phyloP scores from a whole-genome alignment of 2,113 vertebrate species.

The Dasyurus viverrinus region DNA sequence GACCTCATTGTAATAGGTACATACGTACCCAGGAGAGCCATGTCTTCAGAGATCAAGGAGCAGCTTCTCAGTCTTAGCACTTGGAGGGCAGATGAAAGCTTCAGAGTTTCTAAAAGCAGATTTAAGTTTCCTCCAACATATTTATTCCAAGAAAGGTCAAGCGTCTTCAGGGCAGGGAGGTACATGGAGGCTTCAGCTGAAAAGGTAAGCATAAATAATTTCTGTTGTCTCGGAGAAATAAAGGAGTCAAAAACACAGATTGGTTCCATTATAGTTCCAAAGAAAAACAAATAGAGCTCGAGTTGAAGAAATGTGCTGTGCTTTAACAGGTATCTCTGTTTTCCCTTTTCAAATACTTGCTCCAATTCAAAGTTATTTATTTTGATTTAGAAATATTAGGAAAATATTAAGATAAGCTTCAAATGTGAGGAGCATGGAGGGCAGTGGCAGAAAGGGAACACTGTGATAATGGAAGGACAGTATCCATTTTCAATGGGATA shows the following conservation, averaged over 20 bases:
- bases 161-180: constrained; percentile 84
- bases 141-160: constrained; percentile 95
- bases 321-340: neutral
- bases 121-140: constrained; percentile 89
- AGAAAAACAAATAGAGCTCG: neutral
- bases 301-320: neutral
- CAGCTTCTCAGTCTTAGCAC: constrained; percentile 93
- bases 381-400: constrained; percentile 6
- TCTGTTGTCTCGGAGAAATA: constrained; percentile 73
- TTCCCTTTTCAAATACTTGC: neutral
- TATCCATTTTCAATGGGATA: neutral
- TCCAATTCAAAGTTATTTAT: neutral
- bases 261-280: neutral
- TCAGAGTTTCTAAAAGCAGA: constrained; percentile 86
- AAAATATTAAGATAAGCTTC: constrained; percentile 2
- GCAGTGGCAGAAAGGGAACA: neutral
- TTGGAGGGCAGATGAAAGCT: constrained; percentile 81
- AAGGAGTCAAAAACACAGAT: no score
- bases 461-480: no score
- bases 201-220: constrained; percentile 76
- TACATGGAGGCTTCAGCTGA: constrained; percentile 86
- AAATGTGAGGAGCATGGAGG: neutral
- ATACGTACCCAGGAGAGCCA: constrained; percentile 87
- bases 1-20: constrained; percentile 47
- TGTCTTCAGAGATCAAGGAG: constrained; percentile 87